phyloP scores from a whole-genome alignment of 2,888 invertebrate species.

The Synergus itoensis region DNA sequence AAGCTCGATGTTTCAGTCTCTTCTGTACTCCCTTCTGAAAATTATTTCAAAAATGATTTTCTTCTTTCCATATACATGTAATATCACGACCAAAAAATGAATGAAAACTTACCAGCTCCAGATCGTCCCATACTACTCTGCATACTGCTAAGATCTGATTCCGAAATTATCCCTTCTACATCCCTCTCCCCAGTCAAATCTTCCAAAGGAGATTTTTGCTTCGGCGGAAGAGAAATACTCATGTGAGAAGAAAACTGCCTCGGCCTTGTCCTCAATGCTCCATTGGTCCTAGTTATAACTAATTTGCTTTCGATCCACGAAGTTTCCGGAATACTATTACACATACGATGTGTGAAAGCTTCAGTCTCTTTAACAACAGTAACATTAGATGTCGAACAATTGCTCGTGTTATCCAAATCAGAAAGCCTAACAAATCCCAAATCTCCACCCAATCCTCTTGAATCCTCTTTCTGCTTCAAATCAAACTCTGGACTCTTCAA shows the following conservation, averaged over 20 bases:
- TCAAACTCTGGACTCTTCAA: conserved; percentile 65
- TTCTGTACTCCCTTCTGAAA: conserved; percentile 76
- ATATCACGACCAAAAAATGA: neutral
- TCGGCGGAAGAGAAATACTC: conserved; percentile 72
- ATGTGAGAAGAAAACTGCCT: conserved; percentile 69
- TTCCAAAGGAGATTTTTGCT: conserved; percentile 73
- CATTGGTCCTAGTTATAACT: conserved; percentile 83
- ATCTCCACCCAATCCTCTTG: conserved; percentile 67
- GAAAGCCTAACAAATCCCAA: conserved; percentile 85
- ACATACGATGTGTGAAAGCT: conserved; percentile 81
- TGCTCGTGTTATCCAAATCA: conserved; percentile 86
- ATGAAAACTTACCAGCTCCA: conserved; percentile 70
- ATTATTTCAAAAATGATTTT: conserved; percentile 24
- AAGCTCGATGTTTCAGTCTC: conserved; percentile 78
- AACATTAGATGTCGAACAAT: conserved; percentile 67
- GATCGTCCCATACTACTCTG: conserved; percentile 79
- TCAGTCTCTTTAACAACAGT: conserved; percentile 65
- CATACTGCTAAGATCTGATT: conserved; percentile 79
- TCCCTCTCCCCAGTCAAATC: conserved; percentile 68
- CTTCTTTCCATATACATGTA: neutral
- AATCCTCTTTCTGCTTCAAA: conserved; percentile 50
- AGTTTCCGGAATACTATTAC: conserved; percentile 85
- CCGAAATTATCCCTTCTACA: conserved; percentile 75
- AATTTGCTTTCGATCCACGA: conserved; percentile 84
- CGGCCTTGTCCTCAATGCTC: conserved; percentile 71